phyloP scores from a whole-genome alignment of 2,113 vertebrate genomes.

The Nicator chloris region DNA sequence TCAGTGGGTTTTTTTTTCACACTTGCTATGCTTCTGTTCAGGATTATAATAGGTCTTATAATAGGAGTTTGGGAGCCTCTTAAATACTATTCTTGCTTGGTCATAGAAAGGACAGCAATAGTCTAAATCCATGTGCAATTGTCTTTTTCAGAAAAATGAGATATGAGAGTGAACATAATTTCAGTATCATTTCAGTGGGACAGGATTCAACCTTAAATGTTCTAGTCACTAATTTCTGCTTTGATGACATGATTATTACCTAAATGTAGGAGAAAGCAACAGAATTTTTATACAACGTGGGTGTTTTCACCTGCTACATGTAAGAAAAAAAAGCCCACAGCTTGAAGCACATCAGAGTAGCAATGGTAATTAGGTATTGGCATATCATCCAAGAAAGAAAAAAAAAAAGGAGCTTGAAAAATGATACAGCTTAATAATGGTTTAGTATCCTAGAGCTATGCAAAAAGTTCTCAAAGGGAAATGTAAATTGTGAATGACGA shows the following conservation, averaged over 20 bases:
- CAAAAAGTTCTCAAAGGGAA: background rate
- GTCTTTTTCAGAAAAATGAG: background rate
- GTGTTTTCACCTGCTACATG: constrained; percentile 26
- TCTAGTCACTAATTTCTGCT: constrained; percentile 6
- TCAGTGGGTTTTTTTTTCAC: background rate
- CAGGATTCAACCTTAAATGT: background rate
- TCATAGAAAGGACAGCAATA: background rate
- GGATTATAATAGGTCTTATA: background rate
- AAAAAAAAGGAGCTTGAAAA: background rate
- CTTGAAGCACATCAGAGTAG: constrained; percentile 6
- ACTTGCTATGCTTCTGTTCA: background rate
- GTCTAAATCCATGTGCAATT: background rate
- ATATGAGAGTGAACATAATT: background rate
- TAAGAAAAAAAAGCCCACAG: background rate
- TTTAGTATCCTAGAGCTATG: background rate
- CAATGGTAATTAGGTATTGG: background rate
- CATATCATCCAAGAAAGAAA: background rate
- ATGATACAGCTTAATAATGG: background rate
- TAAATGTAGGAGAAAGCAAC: constrained; percentile 23
- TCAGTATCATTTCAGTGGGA: background rate
- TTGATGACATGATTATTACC: constrained; percentile 38
- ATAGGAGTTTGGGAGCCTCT: background rate
- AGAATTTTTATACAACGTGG: constrained; percentile 8
- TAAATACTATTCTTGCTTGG: background rate
- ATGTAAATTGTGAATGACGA: background rate